phyloP scores from a whole-genome alignment of 2,888 invertebrate genomes.

The Hemaris fuciformis region DNA sequence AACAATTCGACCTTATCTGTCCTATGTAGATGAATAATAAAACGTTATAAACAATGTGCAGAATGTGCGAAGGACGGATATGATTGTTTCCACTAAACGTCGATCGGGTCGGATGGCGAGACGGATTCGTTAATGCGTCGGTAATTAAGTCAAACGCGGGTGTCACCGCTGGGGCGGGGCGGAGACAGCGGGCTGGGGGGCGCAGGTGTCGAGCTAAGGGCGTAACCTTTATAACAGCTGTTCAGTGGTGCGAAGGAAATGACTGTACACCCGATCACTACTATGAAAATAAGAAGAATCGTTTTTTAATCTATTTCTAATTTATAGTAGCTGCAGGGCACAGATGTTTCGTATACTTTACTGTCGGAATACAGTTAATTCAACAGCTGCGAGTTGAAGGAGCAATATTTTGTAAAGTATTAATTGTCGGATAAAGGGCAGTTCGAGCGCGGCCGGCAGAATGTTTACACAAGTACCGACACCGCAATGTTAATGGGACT shows the following conservation, averaged over 20 bases:
- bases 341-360: conserved; percentile 39
- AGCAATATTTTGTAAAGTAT: conserved; percentile 26
- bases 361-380: conserved; percentile 39
- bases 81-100: conserved; percentile 44
- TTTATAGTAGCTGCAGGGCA: conserved; percentile 39
- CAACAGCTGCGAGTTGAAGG: conserved; percentile 45
- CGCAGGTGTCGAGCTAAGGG: conserved; percentile 74
- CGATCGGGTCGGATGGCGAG: conserved; percentile 45
- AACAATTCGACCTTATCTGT: conserved; percentile 38
- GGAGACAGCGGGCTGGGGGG: conserved; percentile 63
- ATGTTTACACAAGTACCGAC: conserved; percentile 48
- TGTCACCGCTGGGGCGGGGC: conserved; percentile 38
- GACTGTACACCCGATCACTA: conserved; percentile 48
- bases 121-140: conserved; percentile 67
- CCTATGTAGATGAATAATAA: conserved; percentile 42
- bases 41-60: conserved; percentile 33
- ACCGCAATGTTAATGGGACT: conserved; percentile 60
- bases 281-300: conserved; percentile 48
- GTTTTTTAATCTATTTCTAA: conserved; percentile 63
- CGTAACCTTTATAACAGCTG: conserved; percentile 77
- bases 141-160: conserved; percentile 61
- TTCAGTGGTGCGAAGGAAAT: conserved; percentile 61
- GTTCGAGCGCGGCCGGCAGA: conserved; percentile 34
- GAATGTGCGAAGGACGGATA: conserved; percentile 43
- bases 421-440: conserved; percentile 46